Conservation (phyloP, 2,797 vertebrate species). For the Parauchenoglanis punctatus region DNA sequence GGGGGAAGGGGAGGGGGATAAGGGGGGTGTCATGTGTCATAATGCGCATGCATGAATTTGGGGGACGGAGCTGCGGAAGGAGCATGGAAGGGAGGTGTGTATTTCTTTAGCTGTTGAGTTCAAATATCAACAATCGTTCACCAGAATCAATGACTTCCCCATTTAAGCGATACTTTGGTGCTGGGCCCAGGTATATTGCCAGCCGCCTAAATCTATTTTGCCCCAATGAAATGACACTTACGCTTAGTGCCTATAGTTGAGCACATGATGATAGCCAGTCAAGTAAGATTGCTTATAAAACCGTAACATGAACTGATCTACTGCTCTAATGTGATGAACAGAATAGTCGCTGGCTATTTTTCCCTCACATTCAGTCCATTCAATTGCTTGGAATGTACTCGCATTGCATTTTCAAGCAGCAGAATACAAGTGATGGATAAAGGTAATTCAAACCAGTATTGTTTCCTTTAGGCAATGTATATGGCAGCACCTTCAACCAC, state of each 20-base stretch:
- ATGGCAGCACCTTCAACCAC: too few relatives aligned
- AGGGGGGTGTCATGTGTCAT: too few relatives aligned
- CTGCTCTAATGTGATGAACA: background rate
- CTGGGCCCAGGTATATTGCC: background rate
- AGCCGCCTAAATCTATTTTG: background rate
- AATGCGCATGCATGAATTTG: too few relatives aligned
- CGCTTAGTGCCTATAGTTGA: too few relatives aligned
- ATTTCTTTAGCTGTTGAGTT: too few relatives aligned
- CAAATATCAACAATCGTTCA: background rate
- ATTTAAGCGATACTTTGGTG: background rate
- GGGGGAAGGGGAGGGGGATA: too few relatives aligned
- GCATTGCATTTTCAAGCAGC: too few relatives aligned
- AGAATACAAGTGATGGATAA: background rate
- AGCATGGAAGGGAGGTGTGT: too few relatives aligned
- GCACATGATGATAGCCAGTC: background rate
- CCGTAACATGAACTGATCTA: background rate
- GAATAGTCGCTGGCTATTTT: too few relatives aligned
- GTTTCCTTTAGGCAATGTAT: too few relatives aligned
- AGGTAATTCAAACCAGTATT: background rate
- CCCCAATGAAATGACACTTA: background rate
- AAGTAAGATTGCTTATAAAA: background rate
- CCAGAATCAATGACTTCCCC: background rate
- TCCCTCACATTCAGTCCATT: background rate
- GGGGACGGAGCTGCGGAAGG: too few relatives aligned
- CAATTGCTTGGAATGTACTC: too few relatives aligned